A percentile compares a stretch with the other conserved stretches of the same genome.
Conservation (phyloP, 1,140 invertebrate genomes). For the Drosophila triauraria region DNA sequence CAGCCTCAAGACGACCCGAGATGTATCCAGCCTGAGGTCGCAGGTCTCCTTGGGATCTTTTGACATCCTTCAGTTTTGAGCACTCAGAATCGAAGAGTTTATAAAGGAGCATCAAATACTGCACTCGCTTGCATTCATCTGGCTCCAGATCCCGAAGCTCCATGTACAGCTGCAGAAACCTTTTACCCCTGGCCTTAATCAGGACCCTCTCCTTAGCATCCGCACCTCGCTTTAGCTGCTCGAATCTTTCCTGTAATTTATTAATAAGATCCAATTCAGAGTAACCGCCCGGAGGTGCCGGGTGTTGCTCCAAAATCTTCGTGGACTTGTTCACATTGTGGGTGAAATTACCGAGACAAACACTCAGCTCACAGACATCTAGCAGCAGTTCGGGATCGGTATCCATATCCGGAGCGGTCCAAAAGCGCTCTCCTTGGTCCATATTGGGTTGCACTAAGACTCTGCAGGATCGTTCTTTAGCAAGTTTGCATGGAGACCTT, state of each 20-base stretch:
- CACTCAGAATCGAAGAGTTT: constrained; percentile 22
- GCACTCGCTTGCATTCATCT: not conserved
- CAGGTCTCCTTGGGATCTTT: not conserved
- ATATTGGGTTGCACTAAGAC: not conserved
- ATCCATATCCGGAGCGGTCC: not conserved
- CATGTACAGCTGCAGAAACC: constrained; percentile 44
- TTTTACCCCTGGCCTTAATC: not conserved
- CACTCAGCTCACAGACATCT: constrained; percentile 17
- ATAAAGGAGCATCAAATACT: constrained; percentile 21
- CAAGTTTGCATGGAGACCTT: not conserved
- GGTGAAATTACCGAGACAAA: constrained; percentile 10
- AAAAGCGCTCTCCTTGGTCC: not conserved
- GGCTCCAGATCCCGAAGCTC: constrained; percentile 17
- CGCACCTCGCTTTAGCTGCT: not conserved
- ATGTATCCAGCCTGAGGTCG: not conserved
- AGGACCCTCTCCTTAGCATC: not conserved
- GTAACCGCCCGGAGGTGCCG: too few relatives aligned
- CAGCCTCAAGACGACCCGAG: not conserved
- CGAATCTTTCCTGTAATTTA: constrained; percentile 25
- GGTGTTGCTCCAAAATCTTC: not conserved
- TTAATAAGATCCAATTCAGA: constrained; percentile 7
- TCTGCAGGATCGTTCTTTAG: not conserved
- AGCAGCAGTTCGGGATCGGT: constrained; percentile 9
- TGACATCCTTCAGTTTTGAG: not conserved
- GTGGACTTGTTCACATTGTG: constrained; percentile 6